Base-by-base conservation (phyloP, 2,113 vertebrate genomes). In the Colius striatus region DNA sequence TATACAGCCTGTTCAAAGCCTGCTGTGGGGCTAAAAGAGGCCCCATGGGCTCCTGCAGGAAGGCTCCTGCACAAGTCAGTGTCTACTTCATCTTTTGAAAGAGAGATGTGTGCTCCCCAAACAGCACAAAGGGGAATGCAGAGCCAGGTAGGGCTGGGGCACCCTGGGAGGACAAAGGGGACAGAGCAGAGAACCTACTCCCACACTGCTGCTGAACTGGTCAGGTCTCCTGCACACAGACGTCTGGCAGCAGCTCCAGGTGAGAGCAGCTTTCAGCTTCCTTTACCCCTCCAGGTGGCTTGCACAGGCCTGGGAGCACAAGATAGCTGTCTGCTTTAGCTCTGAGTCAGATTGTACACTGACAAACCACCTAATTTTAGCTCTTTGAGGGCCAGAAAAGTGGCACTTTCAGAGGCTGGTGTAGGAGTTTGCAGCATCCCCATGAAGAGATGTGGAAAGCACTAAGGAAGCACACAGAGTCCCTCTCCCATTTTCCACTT, bases 101-200 rank as follows among this genome's bases (percentile, higher is more conserved):
- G 16, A 26, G 16, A 79, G 5, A 51, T 0, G 0, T 0, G 5
- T 25, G 8, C 22, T 92, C 41, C 34, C 18, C 50, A 26, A 23
- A 21, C 34, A 62, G 25, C 34, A 62, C 5, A 5, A 61, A 61
- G 41, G 30, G 62, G n/a, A 72, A 3, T 8, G 11, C 43, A 80
- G 53, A 72, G n/a, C n/a, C 78, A 54, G 27, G 32, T 36, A 10
- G 16, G 10, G 11, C 41, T 84, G 36, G 47, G 22, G 48, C 36
- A 63, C 18, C 34, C 20, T 6, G 4, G 60, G 54, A 16, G 15
- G n/a, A 38, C 10, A 12, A 71, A 41, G 47, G 6, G 26, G 13
- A 58, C 1, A 3, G 65, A 48, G 75, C 55, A 27, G 47, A 74
- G n/a, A 88, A 77, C 29, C 66, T 74, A 22, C 15, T 74, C 19